phyloP scores from a whole-genome alignment of 2,113 vertebrate genomes.

The Apistogramma diplotaenia region DNA sequence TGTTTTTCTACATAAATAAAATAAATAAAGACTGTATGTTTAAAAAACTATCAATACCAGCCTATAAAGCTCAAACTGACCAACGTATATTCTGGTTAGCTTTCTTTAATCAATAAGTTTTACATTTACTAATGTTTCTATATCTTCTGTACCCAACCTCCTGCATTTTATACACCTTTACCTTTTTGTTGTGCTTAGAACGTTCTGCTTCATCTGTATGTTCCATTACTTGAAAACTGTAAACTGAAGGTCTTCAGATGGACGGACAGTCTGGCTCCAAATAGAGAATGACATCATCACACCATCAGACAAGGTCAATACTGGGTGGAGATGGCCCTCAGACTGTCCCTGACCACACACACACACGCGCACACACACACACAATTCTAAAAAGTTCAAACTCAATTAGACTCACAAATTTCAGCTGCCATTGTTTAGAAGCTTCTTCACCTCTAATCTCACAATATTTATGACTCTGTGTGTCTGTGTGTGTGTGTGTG shows the following conservation, averaged over 20 bases:
- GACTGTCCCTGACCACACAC: conserved; percentile 3
- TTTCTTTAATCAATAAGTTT: no score
- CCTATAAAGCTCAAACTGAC: rapidly evolving
- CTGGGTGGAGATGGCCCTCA: conserved; percentile 6
- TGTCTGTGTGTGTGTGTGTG: background rate
- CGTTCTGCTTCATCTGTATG: background rate
- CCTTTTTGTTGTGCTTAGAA: no score
- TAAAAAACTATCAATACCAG: background rate
- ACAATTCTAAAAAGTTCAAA: background rate
- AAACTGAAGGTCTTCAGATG: background rate
- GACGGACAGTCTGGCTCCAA: conserved; percentile 50
- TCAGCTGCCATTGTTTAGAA: background rate
- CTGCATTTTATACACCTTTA: background rate
- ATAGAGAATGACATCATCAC: conserved; percentile 49
- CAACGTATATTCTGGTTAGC: background rate
- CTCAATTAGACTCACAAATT: background rate
- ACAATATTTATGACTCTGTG: background rate
- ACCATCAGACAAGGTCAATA: conserved; percentile 56
- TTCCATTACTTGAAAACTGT: background rate
- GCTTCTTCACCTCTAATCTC: background rate
- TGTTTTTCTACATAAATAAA: background rate
- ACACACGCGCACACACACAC: background rate
- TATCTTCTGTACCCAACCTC: background rate
- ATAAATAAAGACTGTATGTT: background rate
- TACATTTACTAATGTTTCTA: background rate